Evolutionary conservation across 2,888 invertebrate genomes (phyloP).

Genomic region (Argyra leucocephala): DNA sequence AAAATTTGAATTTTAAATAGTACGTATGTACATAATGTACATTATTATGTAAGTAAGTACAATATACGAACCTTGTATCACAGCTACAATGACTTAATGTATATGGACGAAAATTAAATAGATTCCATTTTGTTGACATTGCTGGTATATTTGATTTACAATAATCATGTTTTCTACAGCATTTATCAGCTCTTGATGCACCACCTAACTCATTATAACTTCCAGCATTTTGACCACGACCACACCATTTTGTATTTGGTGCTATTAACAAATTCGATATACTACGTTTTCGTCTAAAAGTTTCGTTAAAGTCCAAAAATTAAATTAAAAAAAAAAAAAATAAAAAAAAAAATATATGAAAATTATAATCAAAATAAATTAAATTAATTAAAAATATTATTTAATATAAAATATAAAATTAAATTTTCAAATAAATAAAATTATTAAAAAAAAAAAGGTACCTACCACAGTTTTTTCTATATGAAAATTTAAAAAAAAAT

Average conservation of each 20-base stretch:
- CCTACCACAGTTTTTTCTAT: neutral
- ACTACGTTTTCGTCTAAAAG: conserved; percentile 27
- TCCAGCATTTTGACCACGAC: conserved; percentile 72
- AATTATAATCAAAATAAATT: neutral
- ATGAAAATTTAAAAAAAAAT: neutral
- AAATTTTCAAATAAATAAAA: neutral
- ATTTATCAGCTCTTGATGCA: conserved; percentile 72
- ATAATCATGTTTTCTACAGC: conserved; percentile 81
- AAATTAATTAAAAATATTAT: neutral
- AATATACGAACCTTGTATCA: conserved; percentile 46
- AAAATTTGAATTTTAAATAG: too few relatives aligned
- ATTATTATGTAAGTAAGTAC: too few relatives aligned
- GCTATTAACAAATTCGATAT: conserved; percentile 60
- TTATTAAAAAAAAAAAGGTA: too few relatives aligned
- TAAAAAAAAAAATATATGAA: neutral
- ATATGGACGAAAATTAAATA: conserved; percentile 82
- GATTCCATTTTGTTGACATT: conserved; percentile 71
- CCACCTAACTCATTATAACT: conserved; percentile 76
- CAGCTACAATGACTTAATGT: conserved; percentile 88
- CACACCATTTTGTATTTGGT: conserved; percentile 91
- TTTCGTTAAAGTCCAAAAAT: neutral
- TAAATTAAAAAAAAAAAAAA: neutral
- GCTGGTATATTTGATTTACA: conserved; percentile 79
- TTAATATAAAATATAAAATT: neutral
- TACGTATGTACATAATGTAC: too few relatives aligned